Evolutionary conservation across 2,113 vertebrate genomes (phyloP).

Genomic region (Ochotona curzoniae): DNA sequence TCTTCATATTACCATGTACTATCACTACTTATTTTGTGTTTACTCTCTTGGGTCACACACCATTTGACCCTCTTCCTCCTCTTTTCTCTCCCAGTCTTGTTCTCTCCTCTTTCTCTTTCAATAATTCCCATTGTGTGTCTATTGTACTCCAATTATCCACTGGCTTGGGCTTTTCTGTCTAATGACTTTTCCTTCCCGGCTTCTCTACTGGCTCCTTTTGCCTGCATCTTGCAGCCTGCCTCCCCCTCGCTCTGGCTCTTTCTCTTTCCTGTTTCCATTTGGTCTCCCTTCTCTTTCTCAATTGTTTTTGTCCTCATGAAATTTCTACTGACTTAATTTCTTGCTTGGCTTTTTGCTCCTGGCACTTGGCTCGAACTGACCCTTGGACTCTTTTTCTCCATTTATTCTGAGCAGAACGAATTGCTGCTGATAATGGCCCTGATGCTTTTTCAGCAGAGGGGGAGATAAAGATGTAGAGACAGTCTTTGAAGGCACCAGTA

Average conservation of each 20-base stretch:
- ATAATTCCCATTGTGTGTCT: not conserved
- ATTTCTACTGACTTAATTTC: slow-evolving; percentile 66
- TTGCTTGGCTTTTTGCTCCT: slow-evolving; percentile 49
- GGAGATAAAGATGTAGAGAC: not conserved
- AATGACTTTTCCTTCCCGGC: rapidly evolving
- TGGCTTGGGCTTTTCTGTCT: not conserved
- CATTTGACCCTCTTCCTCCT: not conserved
- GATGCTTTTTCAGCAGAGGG: slow-evolving; percentile 63
- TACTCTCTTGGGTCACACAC: rapidly evolving
- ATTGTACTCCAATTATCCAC: rapidly evolving
- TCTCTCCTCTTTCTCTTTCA: not conserved
- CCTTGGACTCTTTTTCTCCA: slow-evolving; percentile 55
- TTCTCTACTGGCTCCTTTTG: not conserved
- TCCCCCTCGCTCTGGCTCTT: not conserved
- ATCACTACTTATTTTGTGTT: no score
- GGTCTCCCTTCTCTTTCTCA: not conserved
- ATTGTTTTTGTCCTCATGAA: slow-evolving; percentile 21
- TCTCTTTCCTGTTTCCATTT: not conserved
- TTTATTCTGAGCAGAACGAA: slow-evolving; percentile 53
- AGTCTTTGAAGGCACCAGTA: slow-evolving; percentile 37
- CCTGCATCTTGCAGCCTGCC: not conserved
- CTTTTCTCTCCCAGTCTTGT: rapidly evolving
- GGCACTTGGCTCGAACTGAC: slow-evolving; percentile 59
- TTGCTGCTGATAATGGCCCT: slow-evolving; percentile 45
- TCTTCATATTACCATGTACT: not conserved